These are phyloP conservation scores for Pelecanoides urinatrix DNA, from an alignment of 2,113 vertebrate species.

Conservation along the genomic window DNA sequence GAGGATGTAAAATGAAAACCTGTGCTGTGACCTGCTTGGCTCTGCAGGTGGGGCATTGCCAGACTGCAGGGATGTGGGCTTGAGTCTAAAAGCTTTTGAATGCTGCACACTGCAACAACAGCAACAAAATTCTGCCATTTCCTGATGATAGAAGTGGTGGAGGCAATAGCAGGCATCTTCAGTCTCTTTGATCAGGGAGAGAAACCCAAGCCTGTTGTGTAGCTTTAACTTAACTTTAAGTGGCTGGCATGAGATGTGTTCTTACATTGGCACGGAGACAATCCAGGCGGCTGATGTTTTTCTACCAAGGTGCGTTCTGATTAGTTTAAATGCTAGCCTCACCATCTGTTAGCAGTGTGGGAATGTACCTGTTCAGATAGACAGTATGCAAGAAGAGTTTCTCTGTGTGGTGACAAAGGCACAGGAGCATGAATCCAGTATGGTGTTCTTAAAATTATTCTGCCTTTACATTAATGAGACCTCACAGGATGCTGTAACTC, in stretches of 20 bases:
- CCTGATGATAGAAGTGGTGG: neutral
- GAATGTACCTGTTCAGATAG: neutral
- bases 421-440: neutral
- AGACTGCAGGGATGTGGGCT: neutral
- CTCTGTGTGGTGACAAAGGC: neutral
- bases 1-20: neutral
- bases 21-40: rapidly evolving
- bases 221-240: neutral
- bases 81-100: neutral
- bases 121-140: neutral
- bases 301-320: neutral
- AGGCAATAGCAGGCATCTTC: neutral
- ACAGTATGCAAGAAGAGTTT: neutral
- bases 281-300: neutral
- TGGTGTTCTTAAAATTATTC: neutral
- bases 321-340: neutral
- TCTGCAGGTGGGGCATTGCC: neutral
- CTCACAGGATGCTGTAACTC: neutral
- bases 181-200: neutral
- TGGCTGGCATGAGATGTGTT: neutral
- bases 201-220: neutral
- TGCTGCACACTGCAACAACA: neutral
- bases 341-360: neutral
- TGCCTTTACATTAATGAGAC: neutral
- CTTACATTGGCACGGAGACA: rapidly evolving